Base-by-base conservation (phyloP, 1,140 invertebrate genomes). In the Chironomus striatipennis region DNA sequence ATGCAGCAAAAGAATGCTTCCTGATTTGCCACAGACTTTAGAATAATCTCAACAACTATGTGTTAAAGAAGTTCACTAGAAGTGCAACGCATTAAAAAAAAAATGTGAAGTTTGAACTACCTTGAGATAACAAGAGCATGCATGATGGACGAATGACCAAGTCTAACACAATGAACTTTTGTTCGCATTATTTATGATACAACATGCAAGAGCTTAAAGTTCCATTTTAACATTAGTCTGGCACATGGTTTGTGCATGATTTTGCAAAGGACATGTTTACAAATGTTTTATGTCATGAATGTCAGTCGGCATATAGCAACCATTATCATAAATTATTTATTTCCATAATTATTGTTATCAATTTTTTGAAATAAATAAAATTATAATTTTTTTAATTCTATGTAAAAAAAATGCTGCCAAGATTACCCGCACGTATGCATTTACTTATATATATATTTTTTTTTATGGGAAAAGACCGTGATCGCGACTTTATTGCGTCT, bases 51-150 rank as follows among this genome's bases (percentile, higher is more conserved):
- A 34, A 34, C 24, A 34, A 34, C 24, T 34, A 34, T 34, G 24
- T 34, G 5, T 34, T 34, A 5, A 34, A 5, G 24, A 34, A 34
- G 24, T 34, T 34, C 24, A 34, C 24, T 34, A 2, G 5, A 34
- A 34, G 2, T 34, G 43, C 43, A 47, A 47, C 47, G n/a, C n/a
- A n/a, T 12, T 57, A 57, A 47, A 15, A n/a, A n/a, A n/a, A n/a
- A n/a, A n/a, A 57, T 57, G 47, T 57, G 47, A 57, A 57, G 47
- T 57, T 57, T 57, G 47, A 57, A 57, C 47, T 4, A 57, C 47
- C 47, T 57, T 57, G 47, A 57, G 47, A 57, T 57, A 57, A 57
- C 12, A 57, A 57, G 24, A 34, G 24, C 24, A 34, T 34, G 24
- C 24, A 34, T 34, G 24, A 34, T 34, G 24, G 24, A 34, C 5